These are phyloP conservation scores for Oryzias melastigma DNA, from an alignment of 2,113 vertebrate genomes.

Conservation along the genomic window DNA sequence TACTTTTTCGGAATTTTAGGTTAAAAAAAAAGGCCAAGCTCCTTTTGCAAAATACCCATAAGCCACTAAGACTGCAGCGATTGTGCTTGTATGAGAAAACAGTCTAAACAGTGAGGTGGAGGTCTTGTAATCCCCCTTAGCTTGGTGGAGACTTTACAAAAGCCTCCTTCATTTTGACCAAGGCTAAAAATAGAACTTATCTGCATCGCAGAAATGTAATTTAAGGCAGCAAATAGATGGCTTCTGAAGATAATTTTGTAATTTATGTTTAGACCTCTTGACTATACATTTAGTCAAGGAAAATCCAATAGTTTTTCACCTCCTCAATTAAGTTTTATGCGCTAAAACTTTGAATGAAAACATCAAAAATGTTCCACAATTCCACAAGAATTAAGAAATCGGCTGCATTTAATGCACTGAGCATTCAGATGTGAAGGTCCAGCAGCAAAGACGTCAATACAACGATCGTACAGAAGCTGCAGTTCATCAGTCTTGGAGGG, in stretches of 20 bases:
- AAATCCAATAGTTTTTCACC: slow-evolving; percentile 18
- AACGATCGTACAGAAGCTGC: too few species aligned
- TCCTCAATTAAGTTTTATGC: background rate
- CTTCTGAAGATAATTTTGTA: slow-evolving; percentile 15
- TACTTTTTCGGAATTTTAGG: slow-evolving; percentile 17
- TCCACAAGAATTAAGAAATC: too few species aligned
- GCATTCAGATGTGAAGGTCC: too few species aligned
- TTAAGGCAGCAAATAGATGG: slow-evolving; percentile 6
- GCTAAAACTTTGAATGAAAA: too few species aligned
- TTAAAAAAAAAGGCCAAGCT: slow-evolving; percentile 21
- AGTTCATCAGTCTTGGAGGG: too few species aligned
- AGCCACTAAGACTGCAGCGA: slow-evolving; percentile 17
- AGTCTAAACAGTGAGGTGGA: slow-evolving; percentile 31
- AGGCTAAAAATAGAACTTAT: slow-evolving; percentile 21
- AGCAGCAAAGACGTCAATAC: too few species aligned
- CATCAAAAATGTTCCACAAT: too few species aligned
- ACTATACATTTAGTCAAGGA: slow-evolving; percentile 29
- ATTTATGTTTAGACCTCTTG: slow-evolving; percentile 31
- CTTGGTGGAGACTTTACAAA: slow-evolving; percentile 13
- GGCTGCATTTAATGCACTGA: too few species aligned
- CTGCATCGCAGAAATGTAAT: slow-evolving; percentile 23
- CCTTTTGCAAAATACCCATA: slow-evolving; percentile 16
- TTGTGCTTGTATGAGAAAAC: slow-evolving; percentile 39
- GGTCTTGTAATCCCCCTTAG: slow-evolving; percentile 30
- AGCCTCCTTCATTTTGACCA: slow-evolving; percentile 7